Conservation (phyloP, 2,113 vertebrate species). For the Stegostoma tigrinum region DNA sequence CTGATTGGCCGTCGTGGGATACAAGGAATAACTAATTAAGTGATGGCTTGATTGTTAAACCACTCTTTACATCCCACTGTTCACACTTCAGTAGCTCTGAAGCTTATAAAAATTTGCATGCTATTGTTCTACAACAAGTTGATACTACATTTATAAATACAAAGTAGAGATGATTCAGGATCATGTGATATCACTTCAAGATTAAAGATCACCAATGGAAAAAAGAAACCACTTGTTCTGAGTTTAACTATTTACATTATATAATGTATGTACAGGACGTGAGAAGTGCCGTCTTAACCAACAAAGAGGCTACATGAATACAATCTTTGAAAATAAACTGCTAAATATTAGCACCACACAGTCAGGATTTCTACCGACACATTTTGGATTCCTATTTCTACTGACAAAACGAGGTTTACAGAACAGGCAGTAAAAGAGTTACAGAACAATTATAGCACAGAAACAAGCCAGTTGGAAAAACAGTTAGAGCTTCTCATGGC, state of each 20-base stretch:
- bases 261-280: neutral
- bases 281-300: neutral
- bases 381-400: neutral
- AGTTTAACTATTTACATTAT: neutral
- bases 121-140: neutral
- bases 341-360: constrained; percentile 2
- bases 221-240: neutral
- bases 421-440: neutral
- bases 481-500: neutral
- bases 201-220: neutral
- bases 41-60: neutral
- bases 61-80: neutral
- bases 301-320: no score
- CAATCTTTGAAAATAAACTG: neutral
- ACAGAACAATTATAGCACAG: neutral
- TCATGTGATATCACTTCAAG: neutral
- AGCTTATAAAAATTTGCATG: neutral
- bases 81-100: neutral
- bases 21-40: neutral
- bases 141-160: neutral
- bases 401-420: neutral
- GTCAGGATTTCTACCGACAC: neutral
- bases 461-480: neutral
- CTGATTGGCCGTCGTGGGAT: neutral
- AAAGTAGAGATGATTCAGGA: neutral